Evolutionary conservation across 92 coral and sea anemone species (phyloP).

Genomic region (Scolanthus callimorphus): DNA sequence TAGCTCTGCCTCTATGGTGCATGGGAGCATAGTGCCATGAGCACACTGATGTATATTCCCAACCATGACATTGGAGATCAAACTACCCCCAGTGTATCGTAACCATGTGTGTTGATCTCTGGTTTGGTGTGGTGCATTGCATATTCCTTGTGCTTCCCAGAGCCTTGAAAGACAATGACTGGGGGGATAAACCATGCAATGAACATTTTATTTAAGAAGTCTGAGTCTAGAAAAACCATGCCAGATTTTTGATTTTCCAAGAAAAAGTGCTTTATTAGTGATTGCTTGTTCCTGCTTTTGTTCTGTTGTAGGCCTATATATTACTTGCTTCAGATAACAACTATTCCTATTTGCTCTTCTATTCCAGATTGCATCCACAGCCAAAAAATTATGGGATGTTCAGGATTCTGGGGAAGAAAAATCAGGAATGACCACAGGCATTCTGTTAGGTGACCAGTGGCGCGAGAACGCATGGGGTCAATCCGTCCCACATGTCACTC

Average conservation of each 20-base stretch:
- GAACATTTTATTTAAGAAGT: too few species aligned
- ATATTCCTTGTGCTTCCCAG: conserved; percentile 97
- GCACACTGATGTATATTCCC: conserved; percentile 46
- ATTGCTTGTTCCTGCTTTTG: too few species aligned
- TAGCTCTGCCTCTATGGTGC: conserved; percentile 90
- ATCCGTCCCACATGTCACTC: conserved; percentile 90
- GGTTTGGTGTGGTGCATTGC: conserved; percentile 84
- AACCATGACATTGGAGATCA: conserved; percentile 80
- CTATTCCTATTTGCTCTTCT: not conserved
- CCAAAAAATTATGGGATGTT: conserved; percentile 96
- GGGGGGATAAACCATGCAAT: conserved; percentile 96
- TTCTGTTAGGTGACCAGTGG: conserved; percentile 92
- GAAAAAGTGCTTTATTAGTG: too few species aligned
- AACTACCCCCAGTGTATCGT: conserved; percentile 63
- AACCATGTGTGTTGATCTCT: conserved; percentile 17
- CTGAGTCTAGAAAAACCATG: too few species aligned
- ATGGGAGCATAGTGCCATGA: conserved; percentile 81
- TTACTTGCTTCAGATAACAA: too few species aligned
- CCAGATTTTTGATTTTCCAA: too few species aligned
- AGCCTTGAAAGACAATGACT: conserved; percentile 83
- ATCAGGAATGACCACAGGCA: conserved; percentile 76
- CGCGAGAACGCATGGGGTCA: conserved; percentile 91
- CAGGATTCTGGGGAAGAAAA: conserved; percentile 88
- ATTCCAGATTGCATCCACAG: conserved; percentile 90
- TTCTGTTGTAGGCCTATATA: too few species aligned